Base-by-base conservation (phyloP, 2,797 vertebrate species). In the Enteromius anoplus region DNA sequence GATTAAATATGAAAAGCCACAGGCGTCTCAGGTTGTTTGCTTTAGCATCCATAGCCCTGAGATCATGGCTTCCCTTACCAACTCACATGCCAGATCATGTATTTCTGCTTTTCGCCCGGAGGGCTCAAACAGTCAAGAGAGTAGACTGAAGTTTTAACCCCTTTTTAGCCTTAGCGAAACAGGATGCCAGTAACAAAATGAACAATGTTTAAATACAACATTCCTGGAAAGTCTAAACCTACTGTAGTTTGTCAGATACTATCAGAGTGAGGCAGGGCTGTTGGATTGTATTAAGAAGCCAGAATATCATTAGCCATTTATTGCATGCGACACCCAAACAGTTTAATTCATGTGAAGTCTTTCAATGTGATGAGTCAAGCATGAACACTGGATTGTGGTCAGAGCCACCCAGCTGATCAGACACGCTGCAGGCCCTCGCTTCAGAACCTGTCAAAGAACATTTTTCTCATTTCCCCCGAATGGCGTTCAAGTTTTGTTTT, bases 51-150 rank as follows among this genome's bases (percentile, higher is more conserved):
- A 71, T 71, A 78, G 42, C 55, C 32, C 42, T 78, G 65, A 64
- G 66, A 78, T 83, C 42, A 71, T n/a, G 29, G 75, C 65, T 71
- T 32, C 32, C 14, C 26, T 60, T 60, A 55, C 23, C n/a, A 32
- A 69, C 53, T 71, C 75, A 12, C 75, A 83, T 47, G 66, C 42
- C 75, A 71, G 53, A 40, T 78, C 75, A 71, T 64, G 82, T n/a
- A 62, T 62, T 62, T 73, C 37, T 49, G 21, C 26, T 64, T 70
- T 71, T 71, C 32, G 55, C 53, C 82, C n/a, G 12, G 62, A 62
- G n/a, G 82, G 66, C 40, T 49, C 75, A 70, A 83, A 83, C 82
- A 40, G 82, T 83, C 75, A 47, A 47, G 66, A 70, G 64, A 78
- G 65, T 65, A 76, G 64, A 69, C 9, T 5, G 23, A 42, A 69